Percentiles rank a stretch among this genome's conserved stretches.
Evolutionary conservation across 1,140 invertebrate genomes (phyloP).

Genomic region (Drosophila watanabei): DNA sequence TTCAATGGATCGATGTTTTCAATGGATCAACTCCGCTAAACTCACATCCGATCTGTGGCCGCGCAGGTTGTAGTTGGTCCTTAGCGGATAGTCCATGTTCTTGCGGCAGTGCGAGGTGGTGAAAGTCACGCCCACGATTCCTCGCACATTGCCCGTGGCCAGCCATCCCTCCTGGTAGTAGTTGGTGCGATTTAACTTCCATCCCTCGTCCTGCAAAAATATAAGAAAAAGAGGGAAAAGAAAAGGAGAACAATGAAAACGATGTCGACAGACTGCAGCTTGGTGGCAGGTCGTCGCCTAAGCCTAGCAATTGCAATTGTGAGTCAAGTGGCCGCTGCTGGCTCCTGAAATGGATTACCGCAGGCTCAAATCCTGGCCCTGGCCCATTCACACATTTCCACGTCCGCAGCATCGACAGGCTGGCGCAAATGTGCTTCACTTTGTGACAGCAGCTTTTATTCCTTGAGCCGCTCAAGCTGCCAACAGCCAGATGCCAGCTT

Average conservation of each 20-base stretch:
- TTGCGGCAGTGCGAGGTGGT: conserved; percentile 96
- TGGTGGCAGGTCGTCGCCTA: conserved; percentile 54
- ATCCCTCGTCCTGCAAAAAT: conserved; percentile 91
- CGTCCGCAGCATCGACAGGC: conserved; percentile 27
- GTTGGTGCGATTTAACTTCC: conserved; percentile 97
- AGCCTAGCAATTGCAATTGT: conserved; percentile 73
- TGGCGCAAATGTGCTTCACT: conserved; percentile 49
- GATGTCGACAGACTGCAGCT: conserved; percentile 45
- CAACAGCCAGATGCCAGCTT: conserved; percentile 35
- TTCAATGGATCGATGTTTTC: background rate
- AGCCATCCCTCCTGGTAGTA: conserved; percentile 99
- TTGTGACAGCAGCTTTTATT: conserved; percentile 29
- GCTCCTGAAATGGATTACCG: conserved; percentile 62
- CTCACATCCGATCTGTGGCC: conserved; percentile 98
- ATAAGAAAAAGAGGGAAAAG: conserved; percentile 10
- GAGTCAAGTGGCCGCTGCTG: conserved; percentile 57
- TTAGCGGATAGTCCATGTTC: conserved; percentile 92
- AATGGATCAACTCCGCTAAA: conserved; percentile 8
- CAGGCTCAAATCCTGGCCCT: conserved; percentile 32
- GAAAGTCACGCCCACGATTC: conserved; percentile 98
- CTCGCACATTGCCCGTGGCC: conserved; percentile 96
- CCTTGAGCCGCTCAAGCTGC: conserved; percentile 36
- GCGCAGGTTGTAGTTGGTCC: conserved; percentile 98
- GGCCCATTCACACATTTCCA: conserved; percentile 44
- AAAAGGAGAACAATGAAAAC: conserved; percentile 23